phyloP scores from a whole-genome alignment of 2,113 vertebrate species.

The Poeciliopsis occidentalis region DNA sequence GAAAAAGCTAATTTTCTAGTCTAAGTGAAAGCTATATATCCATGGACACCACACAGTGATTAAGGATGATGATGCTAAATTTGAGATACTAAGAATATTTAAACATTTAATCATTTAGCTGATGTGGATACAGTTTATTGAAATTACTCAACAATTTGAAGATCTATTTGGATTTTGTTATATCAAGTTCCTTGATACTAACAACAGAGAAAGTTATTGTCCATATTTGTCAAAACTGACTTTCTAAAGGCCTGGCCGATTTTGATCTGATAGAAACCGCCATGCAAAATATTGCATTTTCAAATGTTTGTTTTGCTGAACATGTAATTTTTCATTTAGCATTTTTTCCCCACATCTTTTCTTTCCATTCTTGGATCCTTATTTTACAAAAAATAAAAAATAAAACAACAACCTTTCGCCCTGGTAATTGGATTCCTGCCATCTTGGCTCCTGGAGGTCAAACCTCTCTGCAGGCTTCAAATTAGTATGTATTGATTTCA shows the following conservation, averaged over 20 bases:
- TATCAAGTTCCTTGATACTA: too few species aligned
- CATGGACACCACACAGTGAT: too few species aligned
- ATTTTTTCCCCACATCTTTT: not conserved
- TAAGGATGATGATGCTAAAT: not conserved
- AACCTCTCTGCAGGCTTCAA: conserved; percentile 16
- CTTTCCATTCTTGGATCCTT: conserved; percentile 20
- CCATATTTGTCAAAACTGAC: too few species aligned
- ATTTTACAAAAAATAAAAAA: not conserved
- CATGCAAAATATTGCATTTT: not conserved
- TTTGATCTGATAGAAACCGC: not conserved
- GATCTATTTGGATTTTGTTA: not conserved
- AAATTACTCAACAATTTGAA: conserved; percentile 3
- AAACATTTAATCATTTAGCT: not conserved
- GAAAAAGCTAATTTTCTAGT: too few species aligned
- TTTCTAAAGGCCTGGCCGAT: not conserved
- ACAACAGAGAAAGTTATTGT: too few species aligned
- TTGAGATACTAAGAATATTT: too few species aligned
- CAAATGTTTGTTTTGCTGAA: not conserved
- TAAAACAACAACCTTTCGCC: not conserved
- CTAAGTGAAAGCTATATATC: not conserved
- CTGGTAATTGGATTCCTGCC: conserved; percentile 18
- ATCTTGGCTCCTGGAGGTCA: conserved; percentile 20
- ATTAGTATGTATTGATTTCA: conserved; percentile 48
- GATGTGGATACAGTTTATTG: conserved; percentile 3
- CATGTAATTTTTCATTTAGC: not conserved